Conservation (phyloP, 2,888 invertebrate species). For the Nomada flava region DNA sequence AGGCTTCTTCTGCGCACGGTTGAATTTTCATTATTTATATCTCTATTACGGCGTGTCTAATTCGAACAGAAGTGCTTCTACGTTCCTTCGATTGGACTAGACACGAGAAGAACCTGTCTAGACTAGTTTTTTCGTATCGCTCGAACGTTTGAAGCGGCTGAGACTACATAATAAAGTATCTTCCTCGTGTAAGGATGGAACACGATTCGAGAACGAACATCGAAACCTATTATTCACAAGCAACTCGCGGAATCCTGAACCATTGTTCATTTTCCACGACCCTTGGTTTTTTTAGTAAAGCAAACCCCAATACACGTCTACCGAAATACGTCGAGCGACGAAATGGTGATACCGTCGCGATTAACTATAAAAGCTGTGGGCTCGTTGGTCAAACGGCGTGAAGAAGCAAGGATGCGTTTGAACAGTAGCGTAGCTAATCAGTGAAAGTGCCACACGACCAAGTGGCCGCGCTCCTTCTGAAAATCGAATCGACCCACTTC, state of each 20-base stretch:
- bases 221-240: neutral
- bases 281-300: no score
- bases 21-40: neutral
- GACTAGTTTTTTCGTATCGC: constrained; percentile 13
- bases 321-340: neutral
- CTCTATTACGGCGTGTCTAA: constrained; percentile 1
- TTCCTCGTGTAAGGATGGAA: neutral
- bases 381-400: constrained; percentile 34
- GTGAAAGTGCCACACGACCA: constrained; percentile 55
- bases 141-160: neutral
- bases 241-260: neutral
- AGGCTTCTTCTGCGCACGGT: no score
- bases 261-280: neutral
- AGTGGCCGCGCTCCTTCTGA: constrained; percentile 52
- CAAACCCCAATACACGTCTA: no score
- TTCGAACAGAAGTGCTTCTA: neutral
- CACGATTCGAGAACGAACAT: constrained; percentile 1
- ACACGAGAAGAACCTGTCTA: constrained; percentile 13
- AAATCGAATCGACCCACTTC: constrained; percentile 60
- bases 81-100: neutral
- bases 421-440: constrained; percentile 51
- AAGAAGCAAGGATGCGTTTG: constrained; percentile 25
- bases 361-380: constrained; percentile 34
- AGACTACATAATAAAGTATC: neutral
- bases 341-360: constrained; percentile 28